Percentiles rank a stretch among this genome's conserved stretches.
Evolutionary conservation across 2,888 invertebrate species (phyloP).

Genomic region (Pocota personata): DNA sequence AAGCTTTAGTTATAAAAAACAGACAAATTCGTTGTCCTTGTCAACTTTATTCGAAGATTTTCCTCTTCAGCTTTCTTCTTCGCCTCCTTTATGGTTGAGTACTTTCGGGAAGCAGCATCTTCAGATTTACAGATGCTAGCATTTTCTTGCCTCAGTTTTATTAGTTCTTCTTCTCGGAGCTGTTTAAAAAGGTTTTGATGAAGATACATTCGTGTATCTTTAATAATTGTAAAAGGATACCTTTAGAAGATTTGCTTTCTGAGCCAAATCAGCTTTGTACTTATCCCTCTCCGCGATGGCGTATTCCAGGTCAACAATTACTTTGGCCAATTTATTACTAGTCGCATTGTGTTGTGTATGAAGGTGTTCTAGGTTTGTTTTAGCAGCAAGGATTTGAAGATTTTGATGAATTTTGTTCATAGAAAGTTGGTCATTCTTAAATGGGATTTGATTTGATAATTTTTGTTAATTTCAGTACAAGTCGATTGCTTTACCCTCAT

Average conservation of each 20-base stretch:
- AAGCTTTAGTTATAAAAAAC: neutral
- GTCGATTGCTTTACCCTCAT: constrained; percentile 55
- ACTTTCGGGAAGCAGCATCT: constrained; percentile 80
- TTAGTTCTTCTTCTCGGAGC: constrained; percentile 81
- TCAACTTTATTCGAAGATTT: constrained; percentile 79
- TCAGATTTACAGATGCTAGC: constrained; percentile 79
- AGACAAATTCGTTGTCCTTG: neutral
- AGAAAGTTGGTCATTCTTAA: constrained; percentile 78
- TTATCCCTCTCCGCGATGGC: constrained; percentile 80
- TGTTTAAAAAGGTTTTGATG: constrained; percentile 34
- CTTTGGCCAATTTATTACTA: constrained; percentile 80
- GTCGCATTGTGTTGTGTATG: constrained; percentile 80
- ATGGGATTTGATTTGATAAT: neutral
- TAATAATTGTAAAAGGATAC: constrained; percentile 56
- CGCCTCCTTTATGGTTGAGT: constrained; percentile 78
- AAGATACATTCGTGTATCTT: neutral
- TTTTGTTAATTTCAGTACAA: neutral
- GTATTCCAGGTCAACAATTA: constrained; percentile 80
- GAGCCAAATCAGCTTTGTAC: constrained; percentile 78
- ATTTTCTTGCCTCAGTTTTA: constrained; percentile 80
- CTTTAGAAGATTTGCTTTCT: constrained; percentile 80
- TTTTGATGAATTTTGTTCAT: constrained; percentile 81
- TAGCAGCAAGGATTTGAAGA: constrained; percentile 80
- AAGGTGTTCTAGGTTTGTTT: constrained; percentile 80
- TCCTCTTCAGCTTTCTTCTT: constrained; percentile 79